Percentiles rank a stretch among this genome's conserved stretches.
phyloP scores from a whole-genome alignment of 1,140 invertebrate species.

The Cryptotermes secundus region DNA sequence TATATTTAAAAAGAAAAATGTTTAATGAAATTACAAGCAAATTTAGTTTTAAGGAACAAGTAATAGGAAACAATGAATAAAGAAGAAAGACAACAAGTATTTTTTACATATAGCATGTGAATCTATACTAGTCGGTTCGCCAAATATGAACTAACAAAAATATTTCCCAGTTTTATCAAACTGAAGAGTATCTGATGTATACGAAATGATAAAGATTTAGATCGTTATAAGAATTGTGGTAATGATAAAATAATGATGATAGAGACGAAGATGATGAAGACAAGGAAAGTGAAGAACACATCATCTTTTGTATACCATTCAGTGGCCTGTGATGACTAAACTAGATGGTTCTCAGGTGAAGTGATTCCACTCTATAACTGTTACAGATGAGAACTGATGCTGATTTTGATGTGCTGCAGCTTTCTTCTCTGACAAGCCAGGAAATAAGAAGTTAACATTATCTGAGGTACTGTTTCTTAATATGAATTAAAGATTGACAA shows the following conservation, averaged over 20 bases:
- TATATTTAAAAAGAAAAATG: neutral
- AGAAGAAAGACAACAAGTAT: slow-evolving; percentile 16
- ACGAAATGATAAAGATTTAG: slow-evolving; percentile 20
- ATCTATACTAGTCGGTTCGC: slow-evolving; percentile 28
- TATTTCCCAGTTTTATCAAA: slow-evolving; percentile 1
- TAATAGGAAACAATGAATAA: neutral
- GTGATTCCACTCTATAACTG: neutral
- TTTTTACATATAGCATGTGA: slow-evolving; percentile 28
- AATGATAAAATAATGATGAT: neutral
- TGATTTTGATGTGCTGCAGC: neutral
- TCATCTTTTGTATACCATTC: slow-evolving; percentile 28
- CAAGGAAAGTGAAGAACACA: neutral
- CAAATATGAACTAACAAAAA: slow-evolving; percentile 7
- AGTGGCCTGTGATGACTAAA: slow-evolving; percentile 28
- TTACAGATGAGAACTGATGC: neutral
- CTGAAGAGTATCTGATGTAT: slow-evolving; percentile 23
- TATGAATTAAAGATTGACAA: too few relatives aligned
- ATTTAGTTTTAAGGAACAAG: neutral
- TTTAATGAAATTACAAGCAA: neutral
- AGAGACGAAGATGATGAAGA: neutral
- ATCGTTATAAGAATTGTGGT: neutral
- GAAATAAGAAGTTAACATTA: neutral
- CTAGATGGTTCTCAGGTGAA: slow-evolving; percentile 26
- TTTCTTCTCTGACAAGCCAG: neutral
- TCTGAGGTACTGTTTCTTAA: neutral